phyloP scores from a whole-genome alignment of 2,888 invertebrate genomes.

The Venusia cambrica region DNA sequence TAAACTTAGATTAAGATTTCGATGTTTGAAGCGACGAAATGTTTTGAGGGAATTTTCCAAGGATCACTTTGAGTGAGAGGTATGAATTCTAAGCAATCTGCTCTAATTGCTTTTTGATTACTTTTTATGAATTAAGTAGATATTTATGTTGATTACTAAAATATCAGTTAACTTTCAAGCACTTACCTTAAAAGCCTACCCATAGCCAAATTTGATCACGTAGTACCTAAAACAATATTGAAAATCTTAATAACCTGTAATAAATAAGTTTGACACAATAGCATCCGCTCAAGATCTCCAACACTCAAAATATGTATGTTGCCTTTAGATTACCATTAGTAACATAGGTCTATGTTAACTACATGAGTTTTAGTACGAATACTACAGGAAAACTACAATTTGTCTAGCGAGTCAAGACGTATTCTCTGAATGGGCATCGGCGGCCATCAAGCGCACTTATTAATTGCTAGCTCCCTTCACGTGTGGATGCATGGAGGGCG shows the following conservation, averaged over 20 bases:
- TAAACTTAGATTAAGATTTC: constrained; percentile 81
- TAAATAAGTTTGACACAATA: too few species aligned
- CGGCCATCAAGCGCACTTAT: constrained; percentile 65
- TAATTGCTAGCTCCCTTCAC: constrained; percentile 75
- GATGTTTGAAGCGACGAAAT: constrained; percentile 73
- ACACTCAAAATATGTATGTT: too few species aligned
- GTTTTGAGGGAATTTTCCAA: constrained; percentile 62
- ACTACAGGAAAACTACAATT: constrained; percentile 1
- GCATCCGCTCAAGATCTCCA: too few species aligned
- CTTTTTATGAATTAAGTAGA: constrained; percentile 61
- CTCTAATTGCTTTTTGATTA: constrained; percentile 78
- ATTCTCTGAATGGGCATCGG: constrained; percentile 23
- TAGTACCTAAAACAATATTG: too few species aligned
- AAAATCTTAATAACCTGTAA: too few species aligned
- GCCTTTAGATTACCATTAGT: too few species aligned
- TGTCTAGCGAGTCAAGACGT: constrained; percentile 1
- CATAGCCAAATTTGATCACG: too few species aligned
- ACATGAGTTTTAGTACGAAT: too few species aligned
- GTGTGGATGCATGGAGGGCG: constrained; percentile 65
- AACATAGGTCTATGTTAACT: too few species aligned
- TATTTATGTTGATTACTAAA: constrained; percentile 29
- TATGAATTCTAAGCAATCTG: constrained; percentile 73
- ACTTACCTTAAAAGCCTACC: too few species aligned
- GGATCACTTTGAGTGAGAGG: constrained; percentile 61
- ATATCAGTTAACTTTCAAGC: constrained; percentile 15